Conservation (phyloP, 2,113 vertebrate species). For the Dicaeum eximium region DNA sequence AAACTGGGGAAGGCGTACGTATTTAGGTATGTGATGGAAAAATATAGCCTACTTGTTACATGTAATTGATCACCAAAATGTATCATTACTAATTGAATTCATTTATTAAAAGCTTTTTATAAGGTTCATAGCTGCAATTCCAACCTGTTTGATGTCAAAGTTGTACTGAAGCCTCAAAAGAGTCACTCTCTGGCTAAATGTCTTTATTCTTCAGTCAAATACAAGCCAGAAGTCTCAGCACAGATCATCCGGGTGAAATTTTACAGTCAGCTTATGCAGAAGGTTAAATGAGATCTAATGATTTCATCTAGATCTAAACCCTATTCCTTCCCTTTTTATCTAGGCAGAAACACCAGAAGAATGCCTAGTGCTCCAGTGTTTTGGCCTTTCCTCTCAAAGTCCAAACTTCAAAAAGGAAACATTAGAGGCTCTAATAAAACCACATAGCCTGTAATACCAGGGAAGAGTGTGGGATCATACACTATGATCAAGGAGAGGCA, state of each 20-base stretch:
- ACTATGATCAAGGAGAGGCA: not conserved
- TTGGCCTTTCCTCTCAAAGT: not conserved
- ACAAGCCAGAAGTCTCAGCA: not conserved
- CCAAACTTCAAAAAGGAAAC: conserved; percentile 1
- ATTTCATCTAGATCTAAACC: conserved; percentile 28
- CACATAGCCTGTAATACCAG: not conserved
- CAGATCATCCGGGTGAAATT: not conserved
- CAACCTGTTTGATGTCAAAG: not conserved
- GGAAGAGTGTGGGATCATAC: not conserved
- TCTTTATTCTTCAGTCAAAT: conserved; percentile 11
- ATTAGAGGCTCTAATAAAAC: not conserved
- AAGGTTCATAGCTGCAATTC: not conserved
- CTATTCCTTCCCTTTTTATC: not conserved
- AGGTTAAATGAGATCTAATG: not conserved
- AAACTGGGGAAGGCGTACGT: rapidly evolving
- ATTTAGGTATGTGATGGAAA: not conserved
- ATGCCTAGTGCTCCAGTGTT: not conserved
- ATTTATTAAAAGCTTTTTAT: not conserved
- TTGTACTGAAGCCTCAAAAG: not conserved
- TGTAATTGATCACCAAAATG: not conserved
- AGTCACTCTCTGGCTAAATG: not conserved
- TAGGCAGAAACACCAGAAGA: not conserved
- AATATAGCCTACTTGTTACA: not conserved
- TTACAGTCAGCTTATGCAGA: not conserved
- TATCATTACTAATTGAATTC: not conserved